phyloP scores from a whole-genome alignment of 2,888 invertebrate species.

The Eilema griseolum region DNA sequence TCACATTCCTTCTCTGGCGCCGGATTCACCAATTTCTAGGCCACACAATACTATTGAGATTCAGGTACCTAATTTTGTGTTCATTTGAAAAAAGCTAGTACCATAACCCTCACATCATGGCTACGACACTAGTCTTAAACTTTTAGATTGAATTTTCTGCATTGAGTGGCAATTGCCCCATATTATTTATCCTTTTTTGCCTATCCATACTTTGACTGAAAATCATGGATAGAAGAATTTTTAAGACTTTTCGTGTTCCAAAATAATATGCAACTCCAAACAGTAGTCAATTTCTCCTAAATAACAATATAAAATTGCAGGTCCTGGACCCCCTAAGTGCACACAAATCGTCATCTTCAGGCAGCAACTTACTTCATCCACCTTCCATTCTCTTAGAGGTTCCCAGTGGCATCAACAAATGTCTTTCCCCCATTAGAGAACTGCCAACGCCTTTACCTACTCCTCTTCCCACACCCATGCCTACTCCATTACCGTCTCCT shows the following conservation, averaged over 20 bases:
- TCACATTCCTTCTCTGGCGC: conserved; percentile 85
- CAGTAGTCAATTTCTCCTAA: neutral
- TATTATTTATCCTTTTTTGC: neutral
- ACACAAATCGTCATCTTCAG: conserved; percentile 86
- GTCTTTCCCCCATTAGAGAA: conserved; percentile 93
- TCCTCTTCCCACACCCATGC: conserved; percentile 88
- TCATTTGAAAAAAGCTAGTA: neutral
- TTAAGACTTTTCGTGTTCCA: neutral
- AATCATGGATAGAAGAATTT: neutral
- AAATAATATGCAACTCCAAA: neutral
- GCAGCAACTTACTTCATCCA: conserved; percentile 89
- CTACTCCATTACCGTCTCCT: conserved; percentile 88
- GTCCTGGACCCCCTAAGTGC: conserved; percentile 90
- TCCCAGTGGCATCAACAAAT: conserved; percentile 91
- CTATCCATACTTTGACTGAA: neutral
- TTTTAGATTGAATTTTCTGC: neutral
- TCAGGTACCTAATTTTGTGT: conserved; percentile 63
- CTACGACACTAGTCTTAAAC: neutral
- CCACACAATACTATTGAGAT: conserved; percentile 82
- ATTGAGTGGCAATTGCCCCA: neutral
- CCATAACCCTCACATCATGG: neutral
- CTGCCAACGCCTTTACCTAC: conserved; percentile 91
- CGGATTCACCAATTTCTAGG: conserved; percentile 87
- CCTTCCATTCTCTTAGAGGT: conserved; percentile 93
- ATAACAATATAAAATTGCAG: conserved; percentile 49